These are phyloP conservation scores for Diloba caeruleocephala DNA, from an alignment of 2,888 invertebrate species.

Conservation along the genomic window DNA sequence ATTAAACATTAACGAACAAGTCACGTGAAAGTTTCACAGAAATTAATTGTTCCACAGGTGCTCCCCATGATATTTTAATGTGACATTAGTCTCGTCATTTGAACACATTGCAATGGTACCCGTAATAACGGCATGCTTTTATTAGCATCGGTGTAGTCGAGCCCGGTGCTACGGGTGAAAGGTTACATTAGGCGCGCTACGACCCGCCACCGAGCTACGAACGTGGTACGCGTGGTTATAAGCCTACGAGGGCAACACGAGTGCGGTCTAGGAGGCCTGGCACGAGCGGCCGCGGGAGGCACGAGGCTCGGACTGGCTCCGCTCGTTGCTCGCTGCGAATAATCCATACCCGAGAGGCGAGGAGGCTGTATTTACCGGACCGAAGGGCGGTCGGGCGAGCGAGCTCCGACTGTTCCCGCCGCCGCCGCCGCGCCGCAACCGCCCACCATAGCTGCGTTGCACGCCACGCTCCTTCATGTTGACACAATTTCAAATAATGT, in stretches of 20 bases:
- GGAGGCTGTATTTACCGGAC: slow-evolving; percentile 87
- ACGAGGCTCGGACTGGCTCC: slow-evolving; percentile 83
- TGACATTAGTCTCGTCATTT: slow-evolving; percentile 74
- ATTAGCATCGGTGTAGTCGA: slow-evolving; percentile 65
- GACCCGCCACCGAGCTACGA: slow-evolving; percentile 63
- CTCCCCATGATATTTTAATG: slow-evolving; percentile 74
- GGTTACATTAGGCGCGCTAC: slow-evolving; percentile 63
- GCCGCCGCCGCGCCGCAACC: slow-evolving; percentile 71
- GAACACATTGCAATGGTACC: slow-evolving; percentile 72
- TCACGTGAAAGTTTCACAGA: slow-evolving; percentile 70
- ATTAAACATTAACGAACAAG: slow-evolving; percentile 60
- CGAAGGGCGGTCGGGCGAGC: slow-evolving; percentile 82
- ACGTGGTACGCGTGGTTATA: slow-evolving; percentile 51
- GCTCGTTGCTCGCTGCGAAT: slow-evolving; percentile 79
- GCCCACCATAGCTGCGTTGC: slow-evolving; percentile 61
- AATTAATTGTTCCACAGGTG: slow-evolving; percentile 78
- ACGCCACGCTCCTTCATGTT: slow-evolving; percentile 74
- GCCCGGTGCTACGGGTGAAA: slow-evolving; percentile 62
- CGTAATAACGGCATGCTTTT: slow-evolving; percentile 74
- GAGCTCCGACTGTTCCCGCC: slow-evolving; percentile 73
- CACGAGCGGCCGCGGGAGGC: slow-evolving; percentile 75
- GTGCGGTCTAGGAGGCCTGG: slow-evolving; percentile 41
- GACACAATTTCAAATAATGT: slow-evolving; percentile 86
- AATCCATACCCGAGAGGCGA: slow-evolving; percentile 86
- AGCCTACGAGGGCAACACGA: slow-evolving; percentile 58